Percentiles rank a stretch among this genome's conserved stretches.
These are phyloP conservation scores for Eupithecia subumbrata DNA, from an alignment of 2,888 invertebrate species.

Conservation along the genomic window DNA sequence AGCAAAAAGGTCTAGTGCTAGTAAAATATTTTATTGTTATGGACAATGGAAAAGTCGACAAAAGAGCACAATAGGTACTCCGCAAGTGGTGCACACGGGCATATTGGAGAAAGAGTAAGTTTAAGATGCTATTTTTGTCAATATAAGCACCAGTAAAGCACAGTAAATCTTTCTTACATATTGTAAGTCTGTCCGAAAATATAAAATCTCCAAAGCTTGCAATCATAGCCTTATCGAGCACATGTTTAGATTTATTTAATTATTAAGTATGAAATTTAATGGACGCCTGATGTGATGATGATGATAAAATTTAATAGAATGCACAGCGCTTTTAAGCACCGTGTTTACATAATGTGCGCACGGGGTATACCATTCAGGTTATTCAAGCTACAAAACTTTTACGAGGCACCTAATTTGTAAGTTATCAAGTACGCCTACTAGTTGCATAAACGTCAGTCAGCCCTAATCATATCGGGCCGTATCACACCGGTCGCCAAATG, in stretches of 20 bases:
- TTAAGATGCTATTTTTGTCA: background rate
- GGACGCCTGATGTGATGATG: too few species aligned
- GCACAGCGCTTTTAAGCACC: background rate
- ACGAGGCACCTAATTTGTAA: slow-evolving; percentile 28
- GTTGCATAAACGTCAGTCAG: slow-evolving; percentile 44
- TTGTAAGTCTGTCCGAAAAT: background rate
- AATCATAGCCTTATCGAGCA: background rate
- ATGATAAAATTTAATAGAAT: background rate
- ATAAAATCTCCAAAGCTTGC: background rate
- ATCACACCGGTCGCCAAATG: slow-evolving; percentile 81
- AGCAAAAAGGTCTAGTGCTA: background rate
- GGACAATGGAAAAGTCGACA: background rate
- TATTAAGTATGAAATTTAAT: background rate
- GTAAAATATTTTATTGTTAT: background rate
- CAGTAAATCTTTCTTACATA: background rate
- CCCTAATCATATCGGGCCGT: slow-evolving; percentile 65
- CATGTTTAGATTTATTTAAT: background rate
- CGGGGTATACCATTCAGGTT: slow-evolving; percentile 9
- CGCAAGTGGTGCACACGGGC: background rate
- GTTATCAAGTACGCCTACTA: slow-evolving; percentile 31
- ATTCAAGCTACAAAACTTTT: slow-evolving; percentile 24
- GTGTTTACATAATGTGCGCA: slow-evolving; percentile 15
- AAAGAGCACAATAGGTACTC: background rate
- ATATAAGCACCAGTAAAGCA: background rate
- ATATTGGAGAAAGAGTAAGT: background rate